Percentiles rank a stretch among this genome's conserved stretches.
Conservation (phyloP, 1,140 invertebrate genomes). For the Marisa cornuarietis region DNA sequence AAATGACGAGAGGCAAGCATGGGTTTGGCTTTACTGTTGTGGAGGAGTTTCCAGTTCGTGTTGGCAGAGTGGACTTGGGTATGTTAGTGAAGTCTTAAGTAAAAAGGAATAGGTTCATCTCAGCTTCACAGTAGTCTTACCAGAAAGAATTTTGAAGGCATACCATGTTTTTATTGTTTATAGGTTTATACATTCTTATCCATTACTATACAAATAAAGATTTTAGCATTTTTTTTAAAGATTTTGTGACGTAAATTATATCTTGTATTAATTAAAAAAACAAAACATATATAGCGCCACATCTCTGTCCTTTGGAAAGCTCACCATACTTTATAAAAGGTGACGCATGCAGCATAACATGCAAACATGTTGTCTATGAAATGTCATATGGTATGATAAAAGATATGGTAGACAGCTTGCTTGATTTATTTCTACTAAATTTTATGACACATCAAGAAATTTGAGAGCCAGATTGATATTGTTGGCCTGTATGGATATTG, state of each 20-base stretch:
- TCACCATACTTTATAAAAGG: too few species aligned
- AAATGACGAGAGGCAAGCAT: slow-evolving; percentile 52
- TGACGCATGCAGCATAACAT: too few species aligned
- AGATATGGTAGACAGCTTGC: neutral
- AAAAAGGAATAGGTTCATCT: neutral
- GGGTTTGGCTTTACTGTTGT: slow-evolving; percentile 89
- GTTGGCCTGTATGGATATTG: neutral
- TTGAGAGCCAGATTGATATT: neutral
- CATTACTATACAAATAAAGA: neutral
- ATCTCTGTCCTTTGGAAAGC: too few species aligned
- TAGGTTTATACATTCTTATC: neutral
- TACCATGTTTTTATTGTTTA: neutral
- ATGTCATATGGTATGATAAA: too few species aligned
- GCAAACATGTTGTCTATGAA: too few species aligned
- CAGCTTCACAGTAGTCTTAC: too few species aligned
- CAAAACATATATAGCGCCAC: too few species aligned
- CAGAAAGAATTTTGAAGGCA: neutral
- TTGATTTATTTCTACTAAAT: neutral
- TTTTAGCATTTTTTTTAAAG: neutral
- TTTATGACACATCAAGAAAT: neutral
- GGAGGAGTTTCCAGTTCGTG: slow-evolving; percentile 87
- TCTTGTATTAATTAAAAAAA: too few species aligned
- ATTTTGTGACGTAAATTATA: too few species aligned
- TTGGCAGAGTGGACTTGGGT: slow-evolving; percentile 84
- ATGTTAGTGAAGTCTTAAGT: slow-evolving; percentile 61